Evolutionary conservation across 2,797 vertebrate genomes (phyloP), one percentile per base, ranked within the genome.

Genomic region (Pangasius djambal): DNA sequence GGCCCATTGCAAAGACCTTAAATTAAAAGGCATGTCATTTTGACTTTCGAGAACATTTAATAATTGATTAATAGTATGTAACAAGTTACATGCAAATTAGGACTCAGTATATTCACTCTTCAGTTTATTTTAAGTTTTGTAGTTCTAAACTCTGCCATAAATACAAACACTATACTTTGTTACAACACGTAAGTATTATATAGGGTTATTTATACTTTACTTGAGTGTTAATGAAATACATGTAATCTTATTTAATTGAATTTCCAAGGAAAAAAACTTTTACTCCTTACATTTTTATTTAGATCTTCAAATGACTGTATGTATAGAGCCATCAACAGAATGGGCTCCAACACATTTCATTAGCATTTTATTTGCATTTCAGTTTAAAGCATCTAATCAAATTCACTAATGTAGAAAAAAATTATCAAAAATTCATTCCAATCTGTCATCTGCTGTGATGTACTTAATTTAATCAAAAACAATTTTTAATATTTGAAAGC

Each of bases 1-100:
- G 16, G 82, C 37, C 55, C 65, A 88, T 70, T 44, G 50, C 13
- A 65, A 78, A 84, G 16, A 37, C 57, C 52, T 55, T 87, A 31
- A 55, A 55, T 65, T 87, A 57, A 79, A 86, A 78, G 44, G 63
- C 34, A 85, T 69, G 6, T 52, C 15, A 18, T 69, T 85, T 86
- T 75, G 85, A 61, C 37, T 28, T 69, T 82, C 15, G 72, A 61
- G 61, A n/a, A 52, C 50, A 87, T 63, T 31, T 37, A n/a, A 18
- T 63, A 34, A 37, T 75, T 65, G 20, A 50, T n/a, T n/a, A 57
- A 31, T 34, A 69, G 20, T 40, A 48, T 28, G 15, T 63, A 74
- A 85, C 12, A 34, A n/a, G 28, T 37, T n/a, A 67, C 55, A 72
- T 31, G 34, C 16, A 48, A 57, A 78, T 55, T 44, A 48, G n/a